Evolutionary conservation across 2,888 invertebrate species (phyloP).

Genomic region (Cheilosia urbana): DNA sequence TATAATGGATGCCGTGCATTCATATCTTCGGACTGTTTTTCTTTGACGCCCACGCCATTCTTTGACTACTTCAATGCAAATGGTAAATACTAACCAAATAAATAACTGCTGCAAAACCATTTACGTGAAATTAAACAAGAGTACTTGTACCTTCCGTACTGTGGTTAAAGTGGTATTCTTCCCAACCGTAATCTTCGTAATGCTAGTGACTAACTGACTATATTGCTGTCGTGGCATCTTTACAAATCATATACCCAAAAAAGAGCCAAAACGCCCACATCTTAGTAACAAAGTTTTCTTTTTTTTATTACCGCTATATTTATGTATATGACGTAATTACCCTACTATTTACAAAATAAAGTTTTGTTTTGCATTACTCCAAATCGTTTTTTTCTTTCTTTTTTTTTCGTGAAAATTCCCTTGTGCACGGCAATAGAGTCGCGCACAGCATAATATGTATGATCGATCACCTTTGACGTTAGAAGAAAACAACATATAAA

Average conservation of each 20-base stretch:
- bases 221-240: too few species aligned
- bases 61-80: too few species aligned
- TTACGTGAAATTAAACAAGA: too few species aligned
- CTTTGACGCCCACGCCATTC: too few species aligned
- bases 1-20: too few species aligned
- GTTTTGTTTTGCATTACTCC: slow-evolving; percentile 36
- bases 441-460: slow-evolving; percentile 17
- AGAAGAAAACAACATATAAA: slow-evolving; percentile 20
- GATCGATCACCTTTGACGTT: slow-evolving; percentile 24
- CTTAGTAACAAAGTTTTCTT: slow-evolving; percentile 66
- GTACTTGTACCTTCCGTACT: too few species aligned
- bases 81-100: too few species aligned
- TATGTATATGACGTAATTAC: slow-evolving; percentile 58
- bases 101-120: too few species aligned
- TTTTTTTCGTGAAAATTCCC: slow-evolving; percentile 9
- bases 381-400: slow-evolving; percentile 7
- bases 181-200: too few species aligned
- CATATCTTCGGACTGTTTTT: too few species aligned
- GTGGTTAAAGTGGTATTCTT: too few species aligned
- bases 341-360: slow-evolving; percentile 72
- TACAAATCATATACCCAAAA: background rate
- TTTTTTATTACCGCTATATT: slow-evolving; percentile 71
- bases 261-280: background rate
- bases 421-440: slow-evolving; percentile 14
- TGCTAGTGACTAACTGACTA: too few species aligned